Evolutionary conservation across 53 echinoderm and acorn worm species (phyloP), one percentile per base, ranked within the genome.

Genomic region (Apostichopus leukothele): DNA sequence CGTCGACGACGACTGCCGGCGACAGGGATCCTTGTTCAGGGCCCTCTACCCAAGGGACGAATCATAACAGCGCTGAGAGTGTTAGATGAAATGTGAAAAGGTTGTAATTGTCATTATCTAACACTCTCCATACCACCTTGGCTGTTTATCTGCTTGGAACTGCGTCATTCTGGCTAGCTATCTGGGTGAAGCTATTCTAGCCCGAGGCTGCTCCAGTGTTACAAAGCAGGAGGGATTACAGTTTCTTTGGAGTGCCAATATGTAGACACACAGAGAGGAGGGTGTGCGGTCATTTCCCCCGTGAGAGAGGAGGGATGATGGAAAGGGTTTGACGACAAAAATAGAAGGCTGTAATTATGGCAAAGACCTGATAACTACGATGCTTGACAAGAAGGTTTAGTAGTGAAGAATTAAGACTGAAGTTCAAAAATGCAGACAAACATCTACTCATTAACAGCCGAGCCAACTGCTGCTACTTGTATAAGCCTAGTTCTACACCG

Each of bases 171-270:
- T n/a, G n/a, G 50, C 51, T 79, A 79, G 53, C 51, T 53, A 79
- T 79, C 79, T 79, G 79, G 79, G 79, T 79, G 52, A 79, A 79
- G 79, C 79, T 79, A 79, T 79, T 79, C 79, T 79, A 79, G 79
- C 79, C 79, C 53, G 50, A 53, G 79, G 79, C 79, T 53, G n/a
- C 53, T 79, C 16, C 12, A 63, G 63, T 63, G 63, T 16, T 63
- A 63, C 63, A 63, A 63, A 4, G 63, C 63, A 63, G 63, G 63
- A 63, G 63, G 63, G 63, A 63, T 63, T 63, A 63, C 63, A 4
- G 16, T 39, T 39, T 39, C 11, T 63, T 63, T 63, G 63, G 63
- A 63, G 63, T 63, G 63, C 63, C 16, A 63, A 63, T 63, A 63
- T 63, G 14, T 63, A 63, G 5, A 63, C 63, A 63, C 7, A 9